Percentiles rank a stretch among this genome's conserved stretches.
Conservation (phyloP, 2,888 invertebrate genomes). For the Drosophila pullipes region DNA sequence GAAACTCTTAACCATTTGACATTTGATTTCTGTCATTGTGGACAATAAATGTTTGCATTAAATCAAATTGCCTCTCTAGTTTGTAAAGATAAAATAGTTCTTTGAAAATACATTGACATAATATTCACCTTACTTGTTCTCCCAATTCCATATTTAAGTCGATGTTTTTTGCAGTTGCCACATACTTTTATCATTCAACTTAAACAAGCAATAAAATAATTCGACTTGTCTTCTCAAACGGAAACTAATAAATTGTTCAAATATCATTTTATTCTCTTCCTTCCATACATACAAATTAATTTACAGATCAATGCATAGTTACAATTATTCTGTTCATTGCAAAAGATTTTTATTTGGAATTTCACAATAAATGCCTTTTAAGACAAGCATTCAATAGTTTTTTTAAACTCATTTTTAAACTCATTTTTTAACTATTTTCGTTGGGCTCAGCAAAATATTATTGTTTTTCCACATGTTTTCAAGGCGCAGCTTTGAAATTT, state of each 20-base stretch:
- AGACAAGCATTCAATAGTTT: not conserved
- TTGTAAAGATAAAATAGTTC: not conserved
- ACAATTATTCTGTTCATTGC: not conserved
- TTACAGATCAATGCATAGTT: not conserved
- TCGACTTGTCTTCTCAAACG: not conserved
- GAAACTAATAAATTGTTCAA: not conserved
- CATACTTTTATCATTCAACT: not conserved
- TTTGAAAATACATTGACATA: not conserved
- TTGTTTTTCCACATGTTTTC: constrained; percentile 1
- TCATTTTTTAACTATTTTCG: not conserved
- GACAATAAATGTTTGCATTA: not conserved
- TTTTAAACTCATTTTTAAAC: not conserved
- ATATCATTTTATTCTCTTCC: not conserved
- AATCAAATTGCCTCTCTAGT: not conserved
- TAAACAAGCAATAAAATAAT: not conserved
- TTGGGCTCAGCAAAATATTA: not conserved
- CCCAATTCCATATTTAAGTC: not conserved
- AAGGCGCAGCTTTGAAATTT: constrained; percentile 25
- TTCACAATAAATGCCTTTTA: not conserved
- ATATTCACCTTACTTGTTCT: not conserved
- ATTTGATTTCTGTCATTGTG: not conserved
- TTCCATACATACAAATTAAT: not conserved
- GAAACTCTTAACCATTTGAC: not conserved
- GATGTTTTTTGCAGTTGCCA: not conserved
- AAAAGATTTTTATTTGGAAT: not conserved